phyloP scores from a whole-genome alignment of 1,140 invertebrate genomes.

The Drosophila insularis region DNA sequence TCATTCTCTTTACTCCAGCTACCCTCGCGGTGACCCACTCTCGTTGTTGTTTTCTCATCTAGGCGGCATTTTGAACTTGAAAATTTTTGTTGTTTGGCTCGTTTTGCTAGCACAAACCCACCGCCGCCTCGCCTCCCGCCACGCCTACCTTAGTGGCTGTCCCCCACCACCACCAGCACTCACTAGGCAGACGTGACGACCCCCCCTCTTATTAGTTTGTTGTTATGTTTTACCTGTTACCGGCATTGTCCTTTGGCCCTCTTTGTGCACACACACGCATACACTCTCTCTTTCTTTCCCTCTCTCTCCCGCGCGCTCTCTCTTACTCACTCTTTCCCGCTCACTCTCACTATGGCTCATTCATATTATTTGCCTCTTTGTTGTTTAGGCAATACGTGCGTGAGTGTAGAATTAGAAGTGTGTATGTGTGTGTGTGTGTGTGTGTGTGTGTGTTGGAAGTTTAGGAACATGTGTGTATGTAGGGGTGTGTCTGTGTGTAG shows the following conservation, averaged over 20 bases:
- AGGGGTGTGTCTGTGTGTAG: slow-evolving; percentile 37
- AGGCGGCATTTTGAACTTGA: slow-evolving; percentile 81
- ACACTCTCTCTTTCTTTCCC: slow-evolving; percentile 19
- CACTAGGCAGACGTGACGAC: not conserved
- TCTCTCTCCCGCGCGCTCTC: slow-evolving; percentile 21
- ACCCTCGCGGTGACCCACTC: slow-evolving; percentile 9
- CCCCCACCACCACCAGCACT: not conserved
- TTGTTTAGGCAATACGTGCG: slow-evolving; percentile 67
- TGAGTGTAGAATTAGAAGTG: slow-evolving; percentile 43
- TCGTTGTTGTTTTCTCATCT: slow-evolving; percentile 31
- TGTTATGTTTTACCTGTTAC: slow-evolving; percentile 12
- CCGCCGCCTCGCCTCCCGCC: not conserved
- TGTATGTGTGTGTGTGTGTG: not conserved
- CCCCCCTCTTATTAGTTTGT: slow-evolving; percentile 4
- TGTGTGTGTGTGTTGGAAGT: slow-evolving; percentile 14
- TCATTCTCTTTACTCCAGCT: not conserved
- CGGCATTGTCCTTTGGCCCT: slow-evolving; percentile 12
- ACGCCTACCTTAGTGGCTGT: not conserved
- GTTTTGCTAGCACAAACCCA: slow-evolving; percentile 15
- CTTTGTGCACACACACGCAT: slow-evolving; percentile 6
- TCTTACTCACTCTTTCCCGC: not conserved
- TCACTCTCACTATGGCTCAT: not conserved
- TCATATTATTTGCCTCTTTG: slow-evolving; percentile 18
- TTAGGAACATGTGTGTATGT: slow-evolving; percentile 14
- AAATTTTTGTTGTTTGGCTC: slow-evolving; percentile 68